Evolutionary conservation across 2,113 vertebrate genomes (phyloP).

Genomic region (Microtus oregoni): DNA sequence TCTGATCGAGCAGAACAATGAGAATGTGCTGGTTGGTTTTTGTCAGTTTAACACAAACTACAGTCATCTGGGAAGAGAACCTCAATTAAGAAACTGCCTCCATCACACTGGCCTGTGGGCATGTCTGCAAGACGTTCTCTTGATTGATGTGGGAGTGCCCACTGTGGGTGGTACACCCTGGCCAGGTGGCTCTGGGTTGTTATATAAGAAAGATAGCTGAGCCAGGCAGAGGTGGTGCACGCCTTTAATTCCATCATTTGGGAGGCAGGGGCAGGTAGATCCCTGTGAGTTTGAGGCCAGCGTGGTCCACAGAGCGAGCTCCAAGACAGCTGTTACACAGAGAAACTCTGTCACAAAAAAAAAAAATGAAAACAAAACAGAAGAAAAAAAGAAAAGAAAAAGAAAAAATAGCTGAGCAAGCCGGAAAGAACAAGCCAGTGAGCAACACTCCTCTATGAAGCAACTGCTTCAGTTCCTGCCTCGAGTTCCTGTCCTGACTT

Average conservation of each 20-base stretch:
- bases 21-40: background rate
- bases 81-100: background rate
- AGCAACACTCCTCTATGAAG: fast-evolving
- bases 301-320: too few species aligned
- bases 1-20: background rate
- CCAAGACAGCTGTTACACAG: too few species aligned
- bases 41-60: background rate
- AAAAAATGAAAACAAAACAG: too few species aligned
- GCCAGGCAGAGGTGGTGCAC: too few species aligned
- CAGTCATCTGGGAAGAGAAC: background rate
- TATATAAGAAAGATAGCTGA: background rate
- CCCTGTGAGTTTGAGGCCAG: background rate
- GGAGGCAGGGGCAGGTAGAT: background rate
- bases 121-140: background rate
- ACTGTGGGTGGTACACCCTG: background rate
- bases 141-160: background rate
- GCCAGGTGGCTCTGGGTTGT: background rate
- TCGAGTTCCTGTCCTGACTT: background rate
- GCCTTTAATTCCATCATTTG: background rate
- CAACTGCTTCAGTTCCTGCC: background rate
- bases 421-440: background rate
- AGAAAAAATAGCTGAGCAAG: background rate
- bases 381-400: too few species aligned
- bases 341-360: too few species aligned
- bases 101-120: background rate